A percentile compares a stretch with the other conserved stretches of the same genome.
Evolutionary conservation across 2,888 invertebrate genomes (phyloP).

Genomic region (Uropetala carovei): DNA sequence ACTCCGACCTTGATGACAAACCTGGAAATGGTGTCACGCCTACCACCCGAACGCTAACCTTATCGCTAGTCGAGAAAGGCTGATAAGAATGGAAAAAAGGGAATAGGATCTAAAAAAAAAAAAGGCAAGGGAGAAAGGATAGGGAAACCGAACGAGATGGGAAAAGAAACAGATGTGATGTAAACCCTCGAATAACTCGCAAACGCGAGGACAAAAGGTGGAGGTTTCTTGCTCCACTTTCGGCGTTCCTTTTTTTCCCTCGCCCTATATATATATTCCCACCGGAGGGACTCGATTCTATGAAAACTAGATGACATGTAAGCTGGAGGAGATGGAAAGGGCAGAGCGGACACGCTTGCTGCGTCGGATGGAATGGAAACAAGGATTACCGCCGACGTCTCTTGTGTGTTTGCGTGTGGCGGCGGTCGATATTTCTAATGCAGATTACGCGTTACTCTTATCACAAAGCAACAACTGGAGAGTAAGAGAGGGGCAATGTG

Average conservation of each 20-base stretch:
- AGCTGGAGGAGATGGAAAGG: neutral
- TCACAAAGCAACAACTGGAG: constrained; percentile 42
- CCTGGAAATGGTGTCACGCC: too few species aligned
- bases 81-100: neutral
- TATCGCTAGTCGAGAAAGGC: neutral
- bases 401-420: neutral
- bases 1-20: neutral
- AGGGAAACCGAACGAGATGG: neutral
- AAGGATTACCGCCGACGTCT: neutral
- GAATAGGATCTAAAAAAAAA: neutral
- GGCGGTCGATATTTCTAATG: constrained; percentile 15
- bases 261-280: neutral
- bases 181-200: neutral
- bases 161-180: neutral
- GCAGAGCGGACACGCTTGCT: neutral
- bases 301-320: constrained; percentile 15
- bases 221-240: too few species aligned
- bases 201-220: neutral
- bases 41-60: too few species aligned
- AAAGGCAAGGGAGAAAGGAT: neutral
- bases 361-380: neutral
- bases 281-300: neutral
- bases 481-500: neutral
- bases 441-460: constrained; percentile 32
- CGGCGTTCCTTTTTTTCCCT: neutral